Conservation (phyloP, 2,113 vertebrate genomes). For the Embiotoca jacksoni region DNA sequence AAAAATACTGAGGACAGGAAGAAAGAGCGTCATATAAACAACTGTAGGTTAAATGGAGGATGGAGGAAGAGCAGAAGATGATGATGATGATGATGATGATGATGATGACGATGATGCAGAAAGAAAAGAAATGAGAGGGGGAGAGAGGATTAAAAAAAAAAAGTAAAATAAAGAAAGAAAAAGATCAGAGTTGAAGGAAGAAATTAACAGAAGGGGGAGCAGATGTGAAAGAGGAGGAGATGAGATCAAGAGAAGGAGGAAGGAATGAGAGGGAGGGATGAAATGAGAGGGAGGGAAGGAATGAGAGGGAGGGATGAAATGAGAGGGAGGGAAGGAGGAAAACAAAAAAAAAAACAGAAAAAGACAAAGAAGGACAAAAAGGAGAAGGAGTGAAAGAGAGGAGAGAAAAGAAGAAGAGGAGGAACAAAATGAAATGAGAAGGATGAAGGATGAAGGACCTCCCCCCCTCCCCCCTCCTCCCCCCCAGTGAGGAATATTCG, state of each 20-base stretch:
- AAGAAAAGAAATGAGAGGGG: neutral
- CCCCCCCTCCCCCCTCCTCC: neutral
- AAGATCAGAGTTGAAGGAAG: no score
- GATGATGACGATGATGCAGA: neutral
- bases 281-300: neutral
- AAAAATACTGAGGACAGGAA: no score
- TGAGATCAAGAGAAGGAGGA: no score
- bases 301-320: neutral
- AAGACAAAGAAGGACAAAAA: no score
- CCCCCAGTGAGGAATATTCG: conserved; percentile 37
- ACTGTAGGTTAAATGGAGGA: no score
- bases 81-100: neutral
- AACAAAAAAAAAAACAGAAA: neutral
- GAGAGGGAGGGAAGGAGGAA: neutral
- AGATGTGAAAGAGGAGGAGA: no score
- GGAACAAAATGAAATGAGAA: neutral
- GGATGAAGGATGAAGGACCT: conserved; percentile 10
- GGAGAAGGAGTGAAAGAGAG: neutral
- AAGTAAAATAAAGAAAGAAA: no score
- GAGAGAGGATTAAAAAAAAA: no score
- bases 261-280: neutral
- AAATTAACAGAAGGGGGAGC: no score
- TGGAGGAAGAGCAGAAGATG: neutral
- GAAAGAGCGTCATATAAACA: no score
- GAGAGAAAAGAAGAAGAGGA: neutral